These are phyloP conservation scores for Heliconius himera DNA, from an alignment of 1,140 invertebrate genomes.

Conservation along the genomic window DNA sequence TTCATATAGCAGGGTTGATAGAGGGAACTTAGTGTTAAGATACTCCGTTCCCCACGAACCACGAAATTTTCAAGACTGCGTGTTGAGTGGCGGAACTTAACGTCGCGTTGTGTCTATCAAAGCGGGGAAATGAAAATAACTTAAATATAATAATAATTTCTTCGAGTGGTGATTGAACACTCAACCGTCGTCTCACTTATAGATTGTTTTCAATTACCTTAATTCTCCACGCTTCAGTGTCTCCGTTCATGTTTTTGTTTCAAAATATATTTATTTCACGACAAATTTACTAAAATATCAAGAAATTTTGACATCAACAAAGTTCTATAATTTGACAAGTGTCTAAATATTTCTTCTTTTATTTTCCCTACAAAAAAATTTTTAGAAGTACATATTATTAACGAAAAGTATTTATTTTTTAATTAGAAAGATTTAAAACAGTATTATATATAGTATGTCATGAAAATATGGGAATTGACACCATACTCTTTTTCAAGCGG, in stretches of 20 bases:
- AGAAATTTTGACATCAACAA: neutral
- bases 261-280: neutral
- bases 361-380: neutral
- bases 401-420: neutral
- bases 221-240: neutral
- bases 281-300: neutral
- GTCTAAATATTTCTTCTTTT: neutral
- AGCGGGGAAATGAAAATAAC: no score
- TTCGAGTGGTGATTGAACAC: no score
- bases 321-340: neutral
- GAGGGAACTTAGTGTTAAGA: neutral
- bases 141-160: no score
- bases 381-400: no score
- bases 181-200: neutral
- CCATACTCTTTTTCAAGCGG: no score
- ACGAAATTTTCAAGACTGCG: no score
- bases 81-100: no score
- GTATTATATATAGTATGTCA: no score
- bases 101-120: no score
- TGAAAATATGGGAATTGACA: no score
- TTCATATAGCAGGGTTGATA: no score
- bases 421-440: neutral
- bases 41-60: neutral
- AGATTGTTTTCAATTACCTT: neutral
- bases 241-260: neutral